Evolutionary conservation across 92 coral and sea anemone genomes (phyloP).

Genomic region (Umimayanthus chanpuru): DNA sequence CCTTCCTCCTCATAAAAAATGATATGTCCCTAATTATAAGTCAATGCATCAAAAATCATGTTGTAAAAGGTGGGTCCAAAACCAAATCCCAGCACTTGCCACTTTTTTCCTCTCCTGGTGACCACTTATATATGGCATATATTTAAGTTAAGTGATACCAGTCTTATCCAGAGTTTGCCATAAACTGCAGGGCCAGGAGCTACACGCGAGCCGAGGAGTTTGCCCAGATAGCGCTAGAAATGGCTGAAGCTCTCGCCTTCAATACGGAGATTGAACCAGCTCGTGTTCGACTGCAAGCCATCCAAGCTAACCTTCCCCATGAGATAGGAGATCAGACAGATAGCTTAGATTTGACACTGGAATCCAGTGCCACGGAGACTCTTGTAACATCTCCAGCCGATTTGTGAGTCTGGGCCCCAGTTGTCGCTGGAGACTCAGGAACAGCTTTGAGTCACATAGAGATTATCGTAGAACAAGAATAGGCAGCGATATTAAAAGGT

Average conservation of each 20-base stretch:
- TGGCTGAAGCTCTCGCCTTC: conserved; percentile 56
- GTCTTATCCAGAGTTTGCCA: too few relatives aligned
- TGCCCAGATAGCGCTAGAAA: conserved; percentile 54
- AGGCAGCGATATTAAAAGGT: too few relatives aligned
- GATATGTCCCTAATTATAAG: too few relatives aligned
- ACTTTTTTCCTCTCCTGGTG: too few relatives aligned
- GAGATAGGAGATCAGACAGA: neutral
- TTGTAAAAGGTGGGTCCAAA: too few relatives aligned
- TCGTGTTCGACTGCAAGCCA: conserved; percentile 61
- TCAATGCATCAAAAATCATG: too few relatives aligned
- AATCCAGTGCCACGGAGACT: conserved; percentile 1
- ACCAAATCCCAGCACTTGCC: too few relatives aligned
- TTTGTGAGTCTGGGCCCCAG: neutral
- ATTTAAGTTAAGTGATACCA: too few relatives aligned
- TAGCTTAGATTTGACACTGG: conserved; percentile 2
- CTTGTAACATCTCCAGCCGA: neutral
- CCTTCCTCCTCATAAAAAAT: too few relatives aligned
- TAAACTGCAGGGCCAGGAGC: neutral
- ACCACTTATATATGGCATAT: too few relatives aligned
- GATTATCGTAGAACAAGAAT: too few relatives aligned
- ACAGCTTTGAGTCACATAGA: too few relatives aligned
- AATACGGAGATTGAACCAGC: conserved; percentile 73
- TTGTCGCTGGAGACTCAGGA: neutral
- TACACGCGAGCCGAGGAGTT: conserved; percentile 54
- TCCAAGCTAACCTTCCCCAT: conserved; percentile 9